Percentiles rank a stretch among this genome's conserved stretches.
Conservation (phyloP, 2,113 vertebrate species). For the Lepisosteus osseus region DNA sequence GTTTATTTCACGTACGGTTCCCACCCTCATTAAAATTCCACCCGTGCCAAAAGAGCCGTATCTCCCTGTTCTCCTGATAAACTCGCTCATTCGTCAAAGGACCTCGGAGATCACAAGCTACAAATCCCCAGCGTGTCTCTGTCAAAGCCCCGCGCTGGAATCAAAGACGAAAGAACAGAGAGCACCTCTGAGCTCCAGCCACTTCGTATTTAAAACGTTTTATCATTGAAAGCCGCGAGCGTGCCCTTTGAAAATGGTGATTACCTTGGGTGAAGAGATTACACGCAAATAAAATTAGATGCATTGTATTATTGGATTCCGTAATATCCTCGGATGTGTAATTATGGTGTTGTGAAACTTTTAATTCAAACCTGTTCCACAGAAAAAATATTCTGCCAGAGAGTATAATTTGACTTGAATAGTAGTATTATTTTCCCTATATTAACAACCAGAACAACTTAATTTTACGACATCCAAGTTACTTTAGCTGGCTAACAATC, state of each 20-base stretch:
- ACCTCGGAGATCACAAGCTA: slow-evolving; percentile 63
- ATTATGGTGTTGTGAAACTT: slow-evolving; percentile 59
- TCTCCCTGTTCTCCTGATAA: slow-evolving; percentile 56
- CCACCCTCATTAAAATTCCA: slow-evolving; percentile 50
- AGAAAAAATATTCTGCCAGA: slow-evolving; percentile 47
- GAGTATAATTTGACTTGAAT: too few relatives aligned
- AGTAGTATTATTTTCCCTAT: too few relatives aligned
- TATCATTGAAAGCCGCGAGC: slow-evolving; percentile 51
- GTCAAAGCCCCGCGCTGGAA: slow-evolving; percentile 59
- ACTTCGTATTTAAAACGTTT: slow-evolving; percentile 53
- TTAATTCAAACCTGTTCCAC: slow-evolving; percentile 61
- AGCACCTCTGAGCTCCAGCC: slow-evolving; percentile 31
- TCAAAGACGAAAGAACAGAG: slow-evolving; percentile 69
- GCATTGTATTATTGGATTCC: slow-evolving; percentile 70
- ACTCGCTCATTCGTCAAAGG: slow-evolving; percentile 67
- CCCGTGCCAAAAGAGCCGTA: slow-evolving; percentile 37
- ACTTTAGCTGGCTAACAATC: too few relatives aligned
- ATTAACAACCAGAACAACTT: too few relatives aligned
- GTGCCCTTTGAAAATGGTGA: slow-evolving; percentile 65
- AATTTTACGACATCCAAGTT: too few relatives aligned
- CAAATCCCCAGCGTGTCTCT: slow-evolving; percentile 60
- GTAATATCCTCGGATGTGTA: slow-evolving; percentile 66
- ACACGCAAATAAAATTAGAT: slow-evolving; percentile 74
- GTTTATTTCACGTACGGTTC: not conserved
- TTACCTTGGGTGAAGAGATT: slow-evolving; percentile 69